Evolutionary conservation across 2,888 invertebrate species (phyloP), one percentile per base, ranked within the genome.

Genomic region (Operophtera brumata): DNA sequence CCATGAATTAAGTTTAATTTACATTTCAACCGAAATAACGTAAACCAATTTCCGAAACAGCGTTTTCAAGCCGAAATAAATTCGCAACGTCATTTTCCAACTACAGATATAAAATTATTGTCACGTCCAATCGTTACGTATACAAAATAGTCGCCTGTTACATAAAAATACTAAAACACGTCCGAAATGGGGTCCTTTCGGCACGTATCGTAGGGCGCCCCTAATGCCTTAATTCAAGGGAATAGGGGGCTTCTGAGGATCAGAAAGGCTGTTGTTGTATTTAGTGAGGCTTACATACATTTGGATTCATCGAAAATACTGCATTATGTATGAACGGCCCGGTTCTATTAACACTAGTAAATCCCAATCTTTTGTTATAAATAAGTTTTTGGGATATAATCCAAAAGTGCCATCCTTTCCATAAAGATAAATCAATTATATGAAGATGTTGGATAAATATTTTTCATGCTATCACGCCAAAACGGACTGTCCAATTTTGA

Each of bases 221-320:
- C 54, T 62, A 59, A 63, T 59, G 59, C 61, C 61, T 61, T 58
- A 62, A 64, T 61, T 62, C 58, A 48, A 61, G 57, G 35, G 58
- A 51, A 58, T 63, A 42, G 55, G 57, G 50, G 59, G 57, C 49
- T 55, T 61, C 39, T 43, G 41, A 45, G 57, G 63, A 60, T 64
- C 59, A 59, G 48, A 53, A 58, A 54, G 45, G 60, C 56, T 57
- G 54, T 55, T 64, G 50, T 59, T 62, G 61, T 60, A 65, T 60
- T 65, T 61, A 65, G 64, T 61, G 41, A 62, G 53, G 55, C 57
- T 60, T 55, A 57, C 43, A 54, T 36, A 56, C 47, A 54, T 55
- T 60, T 49, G 51, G 62, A 61, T 65, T 63, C 61, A 61, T 61
- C 44, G 61, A 59, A 57, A 63, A 59, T 60, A 55, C 50, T 60